A percentile compares a stretch with the other conserved stretches of the same genome.
These are phyloP conservation scores for Pardalotus punctatus DNA, from an alignment of 2,113 vertebrate species.

Conservation along the genomic window DNA sequence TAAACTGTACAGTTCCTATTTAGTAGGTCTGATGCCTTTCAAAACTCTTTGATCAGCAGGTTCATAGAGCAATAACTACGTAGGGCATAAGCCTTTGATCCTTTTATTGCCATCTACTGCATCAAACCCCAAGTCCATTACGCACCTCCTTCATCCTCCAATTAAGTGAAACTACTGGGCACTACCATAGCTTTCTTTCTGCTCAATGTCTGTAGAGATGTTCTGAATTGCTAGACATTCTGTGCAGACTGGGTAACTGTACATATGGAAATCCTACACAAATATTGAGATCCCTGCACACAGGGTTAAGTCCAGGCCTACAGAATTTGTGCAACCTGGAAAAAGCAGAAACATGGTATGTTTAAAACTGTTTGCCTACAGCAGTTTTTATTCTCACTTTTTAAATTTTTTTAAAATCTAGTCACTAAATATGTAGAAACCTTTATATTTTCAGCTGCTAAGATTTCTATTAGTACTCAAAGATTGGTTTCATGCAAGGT, in stretches of 20 bases:
- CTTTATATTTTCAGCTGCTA: not conserved
- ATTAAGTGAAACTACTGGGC: not conserved
- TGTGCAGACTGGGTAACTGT: not conserved
- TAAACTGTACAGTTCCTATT: not conserved
- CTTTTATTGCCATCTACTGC: not conserved
- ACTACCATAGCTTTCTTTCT: not conserved
- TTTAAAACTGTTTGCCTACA: not conserved
- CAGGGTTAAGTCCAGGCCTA: not conserved
- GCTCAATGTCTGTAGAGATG: not conserved
- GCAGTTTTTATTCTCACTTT: not conserved
- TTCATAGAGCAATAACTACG: not conserved
- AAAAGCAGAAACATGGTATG: not conserved
- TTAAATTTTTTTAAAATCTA: not conserved
- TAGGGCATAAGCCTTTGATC: not conserved
- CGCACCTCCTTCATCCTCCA: not conserved
- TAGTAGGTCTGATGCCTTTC: not conserved
- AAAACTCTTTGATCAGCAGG: not conserved
- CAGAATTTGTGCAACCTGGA: not conserved
- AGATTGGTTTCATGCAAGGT: not conserved
- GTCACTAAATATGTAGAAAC: not conserved
- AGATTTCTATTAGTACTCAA: not conserved
- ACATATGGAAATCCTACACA: not conserved
- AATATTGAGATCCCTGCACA: not conserved
- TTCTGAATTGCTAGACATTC: not conserved
- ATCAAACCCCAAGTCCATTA: not conserved